Conservation (phyloP, 53 echinoderm and acorn worm species). For the Temnopleurus reevesii region DNA sequence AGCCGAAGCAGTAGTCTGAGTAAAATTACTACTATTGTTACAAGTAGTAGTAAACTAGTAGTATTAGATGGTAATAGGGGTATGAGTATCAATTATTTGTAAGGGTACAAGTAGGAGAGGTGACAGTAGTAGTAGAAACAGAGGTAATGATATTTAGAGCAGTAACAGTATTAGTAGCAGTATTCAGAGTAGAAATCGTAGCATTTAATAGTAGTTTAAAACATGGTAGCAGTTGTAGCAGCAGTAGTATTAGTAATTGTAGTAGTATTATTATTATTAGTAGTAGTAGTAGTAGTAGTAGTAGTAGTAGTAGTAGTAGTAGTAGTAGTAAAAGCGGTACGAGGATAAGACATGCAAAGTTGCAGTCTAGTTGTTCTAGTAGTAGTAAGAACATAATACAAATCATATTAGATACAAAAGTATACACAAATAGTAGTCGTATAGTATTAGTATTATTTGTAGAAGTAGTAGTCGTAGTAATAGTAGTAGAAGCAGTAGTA, state of each 20-base stretch:
- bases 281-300: too few species aligned
- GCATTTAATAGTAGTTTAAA: neutral
- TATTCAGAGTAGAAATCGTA: neutral
- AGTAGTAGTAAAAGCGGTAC: constrained; percentile 44
- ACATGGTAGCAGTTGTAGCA: constrained; percentile 5
- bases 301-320: constrained; percentile 35
- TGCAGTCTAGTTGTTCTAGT: too few species aligned
- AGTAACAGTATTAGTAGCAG: constrained; percentile 7
- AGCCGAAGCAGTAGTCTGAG: constrained; percentile 5
- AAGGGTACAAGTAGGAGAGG: neutral
- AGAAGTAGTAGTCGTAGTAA: too few species aligned
- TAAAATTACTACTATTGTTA: neutral
- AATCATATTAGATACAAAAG: too few species aligned
- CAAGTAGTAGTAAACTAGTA: constrained; percentile 20
- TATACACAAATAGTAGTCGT: too few species aligned
- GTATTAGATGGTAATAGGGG: neutral
- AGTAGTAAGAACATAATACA: too few species aligned
- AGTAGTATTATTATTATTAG: too few species aligned
- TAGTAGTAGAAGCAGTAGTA: too few species aligned
- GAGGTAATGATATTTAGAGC: neutral
- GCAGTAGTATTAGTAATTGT: too few species aligned
- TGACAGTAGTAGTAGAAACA: constrained; percentile 25
- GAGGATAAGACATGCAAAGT: too few species aligned
- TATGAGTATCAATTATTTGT: neutral
- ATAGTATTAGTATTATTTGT: too few species aligned